Percentiles rank a stretch among this genome's conserved stretches.
Evolutionary conservation across 1,140 invertebrate genomes (phyloP).

Genomic region (Asobara japonica): DNA sequence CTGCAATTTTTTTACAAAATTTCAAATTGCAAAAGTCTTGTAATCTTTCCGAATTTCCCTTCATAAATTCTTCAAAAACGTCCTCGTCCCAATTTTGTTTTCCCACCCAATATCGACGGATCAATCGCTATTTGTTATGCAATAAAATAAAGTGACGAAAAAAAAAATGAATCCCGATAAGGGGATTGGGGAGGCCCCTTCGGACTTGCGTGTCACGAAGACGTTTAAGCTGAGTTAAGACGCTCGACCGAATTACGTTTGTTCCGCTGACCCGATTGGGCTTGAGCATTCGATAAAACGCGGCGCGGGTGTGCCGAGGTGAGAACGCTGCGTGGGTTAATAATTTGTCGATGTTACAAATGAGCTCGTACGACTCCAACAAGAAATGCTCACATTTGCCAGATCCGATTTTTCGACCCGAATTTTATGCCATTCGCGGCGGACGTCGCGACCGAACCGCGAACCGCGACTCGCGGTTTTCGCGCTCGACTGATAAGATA

Average conservation of each 20-base stretch:
- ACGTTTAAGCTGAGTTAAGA: conserved; percentile 12
- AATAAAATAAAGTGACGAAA: background rate
- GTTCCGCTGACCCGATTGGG: conserved; percentile 38
- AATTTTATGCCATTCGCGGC: too few species aligned
- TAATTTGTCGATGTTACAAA: conserved; percentile 10
- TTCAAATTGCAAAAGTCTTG: too few species aligned
- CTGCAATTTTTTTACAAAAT: too few species aligned
- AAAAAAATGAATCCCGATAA: background rate
- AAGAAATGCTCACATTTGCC: too few species aligned
- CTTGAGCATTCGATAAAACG: conserved; percentile 28
- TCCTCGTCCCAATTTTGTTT: background rate
- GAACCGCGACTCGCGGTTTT: too few species aligned
- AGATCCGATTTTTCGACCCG: too few species aligned
- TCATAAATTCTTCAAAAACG: too few species aligned
- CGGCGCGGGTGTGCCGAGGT: conserved; percentile 26
- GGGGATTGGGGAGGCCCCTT: background rate
- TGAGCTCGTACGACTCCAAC: background rate
- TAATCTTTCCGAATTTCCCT: too few species aligned
- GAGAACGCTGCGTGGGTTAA: conserved; percentile 10
- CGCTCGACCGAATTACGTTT: conserved; percentile 33
- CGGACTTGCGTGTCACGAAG: conserved; percentile 4
- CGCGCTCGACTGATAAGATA: too few species aligned
- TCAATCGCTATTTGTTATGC: conserved; percentile 1
- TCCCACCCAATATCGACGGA: background rate
- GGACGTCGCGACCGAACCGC: too few species aligned